phyloP scores from a whole-genome alignment of 2,888 invertebrate species.

The Philopedon plagiatum region DNA sequence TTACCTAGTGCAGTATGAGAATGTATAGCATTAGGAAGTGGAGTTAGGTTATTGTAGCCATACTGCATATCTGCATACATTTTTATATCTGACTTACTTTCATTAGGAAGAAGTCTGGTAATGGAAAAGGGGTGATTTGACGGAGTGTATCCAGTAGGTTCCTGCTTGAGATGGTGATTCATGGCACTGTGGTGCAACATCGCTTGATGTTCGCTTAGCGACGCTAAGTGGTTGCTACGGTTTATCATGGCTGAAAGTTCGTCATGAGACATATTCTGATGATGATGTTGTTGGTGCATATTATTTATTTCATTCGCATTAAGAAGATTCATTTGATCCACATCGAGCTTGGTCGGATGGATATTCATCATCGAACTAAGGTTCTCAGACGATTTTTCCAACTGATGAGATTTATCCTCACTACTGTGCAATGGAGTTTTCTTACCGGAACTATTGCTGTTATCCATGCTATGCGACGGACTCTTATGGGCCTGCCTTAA shows the following conservation, averaged over 20 bases:
- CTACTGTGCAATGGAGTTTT: constrained; percentile 74
- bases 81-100: constrained; percentile 91
- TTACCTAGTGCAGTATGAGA: constrained; percentile 72
- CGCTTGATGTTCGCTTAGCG: constrained; percentile 66
- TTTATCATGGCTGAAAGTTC: constrained; percentile 78
- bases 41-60: constrained; percentile 76
- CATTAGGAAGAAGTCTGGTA: constrained; percentile 90
- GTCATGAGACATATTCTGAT: constrained; percentile 71
- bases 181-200: constrained; percentile 68
- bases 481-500: constrained; percentile 84
- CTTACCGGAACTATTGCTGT: constrained; percentile 72
- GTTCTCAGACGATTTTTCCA: constrained; percentile 70
- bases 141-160: constrained; percentile 76
- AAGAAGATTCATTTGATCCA: constrained; percentile 80
- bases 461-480: constrained; percentile 71
- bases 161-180: constrained; percentile 78
- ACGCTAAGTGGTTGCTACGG: constrained; percentile 73
- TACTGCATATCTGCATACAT: constrained; percentile 85
- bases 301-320: constrained; percentile 71
- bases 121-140: constrained; percentile 95
- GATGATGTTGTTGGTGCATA: constrained; percentile 68
- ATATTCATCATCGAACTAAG: constrained; percentile 67
- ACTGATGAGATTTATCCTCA: constrained; percentile 66
- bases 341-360: constrained; percentile 71
- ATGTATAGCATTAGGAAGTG: constrained; percentile 75